Base-by-base conservation (phyloP, 2,113 vertebrate genomes). In the Geococcyx californianus region DNA sequence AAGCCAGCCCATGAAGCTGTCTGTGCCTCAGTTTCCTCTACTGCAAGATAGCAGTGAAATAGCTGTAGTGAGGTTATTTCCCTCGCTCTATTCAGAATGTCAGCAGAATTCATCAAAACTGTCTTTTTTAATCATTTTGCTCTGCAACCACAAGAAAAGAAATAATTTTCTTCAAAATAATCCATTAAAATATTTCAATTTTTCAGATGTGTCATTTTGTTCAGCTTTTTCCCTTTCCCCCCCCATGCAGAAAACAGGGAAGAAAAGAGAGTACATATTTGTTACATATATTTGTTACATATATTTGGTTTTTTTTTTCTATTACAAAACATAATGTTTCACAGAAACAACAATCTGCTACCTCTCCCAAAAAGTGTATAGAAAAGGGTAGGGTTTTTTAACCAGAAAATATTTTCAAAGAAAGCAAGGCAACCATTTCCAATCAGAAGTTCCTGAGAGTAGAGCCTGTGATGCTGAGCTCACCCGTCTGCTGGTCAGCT, bases 341-440 rank as follows among this genome's bases (percentile, higher is more conserved):
- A 93, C 60, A 95, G 78, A 94, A 91, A 79, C 55, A 87, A 74
- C 75, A 88, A 80, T 86, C 47, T 90, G 63, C 59, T 85, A 68
- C 38, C n/a, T n/a, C n/a, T n/a, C 17, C 3, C 17, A 31, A 16
- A 34, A 52, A 13, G 7, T 16, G 3, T 45, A 31, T 40, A 70
- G 31, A 20, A 66, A 79, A 59, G 26, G 47, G 17, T 11, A 24
- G 1, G 1, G 11, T 81, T 64, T 79, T 82, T 88, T 11, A 42
- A 79, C 24, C 5, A 76, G 23, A 79, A 83, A 83, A 21, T 62
- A 69, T 51, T 90, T 77, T 24, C 38, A 59, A 49, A 70, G 45
- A 80, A 93, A 94, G 86, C 25, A 77, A 93, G 72, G 11, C 29
- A 84, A 83, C 63, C 56, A 28, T 60, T 93, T 94, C 72, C 85